These are phyloP conservation scores for Trinectes maculatus DNA, from an alignment of 2,113 vertebrate species.

Conservation along the genomic window DNA sequence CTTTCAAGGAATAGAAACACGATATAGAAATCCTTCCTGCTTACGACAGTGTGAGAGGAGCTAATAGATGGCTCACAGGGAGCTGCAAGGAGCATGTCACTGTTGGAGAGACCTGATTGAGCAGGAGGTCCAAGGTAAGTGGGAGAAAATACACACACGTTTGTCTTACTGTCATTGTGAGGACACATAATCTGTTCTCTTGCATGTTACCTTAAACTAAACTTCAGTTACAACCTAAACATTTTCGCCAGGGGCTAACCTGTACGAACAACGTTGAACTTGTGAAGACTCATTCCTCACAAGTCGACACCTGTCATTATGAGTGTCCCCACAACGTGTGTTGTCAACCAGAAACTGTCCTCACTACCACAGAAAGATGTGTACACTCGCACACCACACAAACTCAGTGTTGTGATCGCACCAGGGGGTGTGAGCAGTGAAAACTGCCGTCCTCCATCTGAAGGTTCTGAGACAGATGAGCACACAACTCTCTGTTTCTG, in stretches of 20 bases:
- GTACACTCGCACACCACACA: constrained; percentile 25
- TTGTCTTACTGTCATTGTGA: neutral
- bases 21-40: constrained; percentile 39
- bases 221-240: no score
- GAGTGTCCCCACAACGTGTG: no score
- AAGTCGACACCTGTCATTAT: no score
- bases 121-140: constrained; percentile 55
- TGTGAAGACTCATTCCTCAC: no score
- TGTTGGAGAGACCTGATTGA: constrained; percentile 23
- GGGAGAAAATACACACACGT: constrained; percentile 3
- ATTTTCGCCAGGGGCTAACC: no score
- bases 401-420: constrained; percentile 54
- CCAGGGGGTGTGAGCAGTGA: constrained; percentile 46
- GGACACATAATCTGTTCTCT: neutral
- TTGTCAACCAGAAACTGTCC: no score
- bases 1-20: constrained; percentile 46
- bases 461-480: constrained; percentile 64
- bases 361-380: neutral
- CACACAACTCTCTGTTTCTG: constrained; percentile 55
- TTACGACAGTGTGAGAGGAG: constrained; percentile 23
- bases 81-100: constrained; percentile 21
- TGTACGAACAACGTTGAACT: no score
- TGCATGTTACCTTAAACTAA: no score
- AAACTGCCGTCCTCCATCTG: constrained; percentile 56
- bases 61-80: constrained; percentile 31